Conservation (phyloP, 2,888 invertebrate species). For the Machimus rusticus region DNA sequence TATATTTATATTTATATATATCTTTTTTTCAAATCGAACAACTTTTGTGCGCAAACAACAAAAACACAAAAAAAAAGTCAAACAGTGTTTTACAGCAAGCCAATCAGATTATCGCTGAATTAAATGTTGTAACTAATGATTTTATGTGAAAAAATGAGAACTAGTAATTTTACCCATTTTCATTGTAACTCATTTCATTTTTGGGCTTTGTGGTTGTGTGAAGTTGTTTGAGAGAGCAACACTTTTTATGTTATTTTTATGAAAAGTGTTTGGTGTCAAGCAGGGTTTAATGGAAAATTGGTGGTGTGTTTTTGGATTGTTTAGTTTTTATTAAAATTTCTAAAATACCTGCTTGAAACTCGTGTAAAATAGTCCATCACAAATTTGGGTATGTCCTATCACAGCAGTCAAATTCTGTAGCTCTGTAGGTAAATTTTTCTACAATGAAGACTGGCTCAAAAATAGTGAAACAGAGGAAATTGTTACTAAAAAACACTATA, state of each 20-base stretch:
- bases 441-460: neutral
- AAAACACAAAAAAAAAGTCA: slow-evolving; percentile 26
- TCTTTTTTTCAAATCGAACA: neutral
- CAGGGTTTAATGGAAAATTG: neutral
- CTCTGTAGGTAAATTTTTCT: neutral
- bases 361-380: neutral
- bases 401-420: neutral
- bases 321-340: neutral
- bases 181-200: slow-evolving; percentile 23
- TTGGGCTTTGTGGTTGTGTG: neutral
- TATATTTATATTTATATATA: neutral
- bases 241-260: neutral
- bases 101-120: slow-evolving; percentile 60
- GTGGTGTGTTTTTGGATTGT: neutral
- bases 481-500: neutral
- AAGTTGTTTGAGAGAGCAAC: neutral
- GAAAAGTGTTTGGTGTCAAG: neutral
- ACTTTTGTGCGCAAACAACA: slow-evolving; percentile 26
- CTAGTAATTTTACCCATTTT: neutral
- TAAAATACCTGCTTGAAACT: neutral
- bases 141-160: slow-evolving; percentile 57
- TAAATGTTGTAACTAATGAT: slow-evolving; percentile 61
- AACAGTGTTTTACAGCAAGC: slow-evolving; percentile 57
- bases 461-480: neutral
- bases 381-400: neutral